Evolutionary conservation across 2,888 invertebrate genomes (phyloP).

Genomic region (Macrosiphum euphorbiae): DNA sequence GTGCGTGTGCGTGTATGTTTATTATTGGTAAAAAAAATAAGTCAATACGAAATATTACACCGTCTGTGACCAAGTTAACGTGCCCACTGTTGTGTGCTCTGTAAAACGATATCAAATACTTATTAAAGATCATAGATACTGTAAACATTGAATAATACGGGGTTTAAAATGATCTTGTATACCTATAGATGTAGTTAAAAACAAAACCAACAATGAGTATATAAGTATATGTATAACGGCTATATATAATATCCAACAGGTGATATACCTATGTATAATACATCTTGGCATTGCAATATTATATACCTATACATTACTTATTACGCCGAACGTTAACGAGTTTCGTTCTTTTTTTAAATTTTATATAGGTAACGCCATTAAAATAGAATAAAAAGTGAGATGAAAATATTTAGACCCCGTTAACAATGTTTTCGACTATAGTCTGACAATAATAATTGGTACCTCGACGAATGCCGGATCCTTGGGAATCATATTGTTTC

Average conservation of each 20-base stretch:
- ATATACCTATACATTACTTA: neutral
- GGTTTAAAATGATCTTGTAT: constrained; percentile 22
- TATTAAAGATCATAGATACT: constrained; percentile 59
- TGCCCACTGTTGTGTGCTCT: constrained; percentile 64
- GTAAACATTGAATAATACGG: constrained; percentile 49
- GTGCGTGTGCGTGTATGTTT: constrained; percentile 57
- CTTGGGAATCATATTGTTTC: constrained; percentile 30
- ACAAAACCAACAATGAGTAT: neutral
- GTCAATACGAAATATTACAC: constrained; percentile 62
- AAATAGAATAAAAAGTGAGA: constrained; percentile 9
- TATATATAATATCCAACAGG: neutral
- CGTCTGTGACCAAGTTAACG: constrained; percentile 61
- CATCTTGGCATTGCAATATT: constrained; percentile 6
- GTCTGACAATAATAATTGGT: constrained; percentile 34
- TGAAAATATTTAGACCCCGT: constrained; percentile 33
- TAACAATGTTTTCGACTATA: constrained; percentile 37
- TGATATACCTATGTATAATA: constrained; percentile 6
- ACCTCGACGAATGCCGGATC: constrained; percentile 23
- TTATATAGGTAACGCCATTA: neutral
- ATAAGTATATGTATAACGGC: neutral
- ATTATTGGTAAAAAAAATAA: constrained; percentile 61
- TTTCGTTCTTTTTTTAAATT: neutral
- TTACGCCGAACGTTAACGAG: neutral
- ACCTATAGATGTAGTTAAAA: neutral
- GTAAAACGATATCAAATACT: constrained; percentile 63